phyloP scores from a whole-genome alignment of 2,113 vertebrate genomes.

The Alexandromys fortis region DNA sequence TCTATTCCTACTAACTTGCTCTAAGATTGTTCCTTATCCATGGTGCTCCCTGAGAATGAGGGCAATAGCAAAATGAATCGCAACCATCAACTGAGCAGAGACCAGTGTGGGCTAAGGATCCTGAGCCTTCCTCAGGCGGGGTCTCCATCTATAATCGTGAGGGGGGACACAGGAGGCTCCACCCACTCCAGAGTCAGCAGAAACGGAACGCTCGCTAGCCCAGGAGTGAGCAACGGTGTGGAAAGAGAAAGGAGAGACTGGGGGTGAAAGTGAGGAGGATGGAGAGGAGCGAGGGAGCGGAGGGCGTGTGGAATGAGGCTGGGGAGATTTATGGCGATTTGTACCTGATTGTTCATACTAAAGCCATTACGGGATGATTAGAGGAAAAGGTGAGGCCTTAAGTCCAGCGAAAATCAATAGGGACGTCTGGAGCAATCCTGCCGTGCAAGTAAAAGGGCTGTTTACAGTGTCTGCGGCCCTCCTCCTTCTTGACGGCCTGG shows the following conservation, averaged over 20 bases:
- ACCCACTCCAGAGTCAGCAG: background rate
- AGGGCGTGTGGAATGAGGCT: slow-evolving; percentile 90
- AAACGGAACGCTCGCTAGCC: background rate
- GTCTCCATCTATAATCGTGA: background rate
- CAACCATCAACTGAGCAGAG: background rate
- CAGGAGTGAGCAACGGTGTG: background rate
- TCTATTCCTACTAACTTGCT: background rate
- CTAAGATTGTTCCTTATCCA: background rate
- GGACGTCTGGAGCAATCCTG: slow-evolving; percentile 98
- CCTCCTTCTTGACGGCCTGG: slow-evolving; percentile 78
- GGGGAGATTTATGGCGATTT: slow-evolving; percentile 97
- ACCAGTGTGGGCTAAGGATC: background rate
- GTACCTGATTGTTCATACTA: slow-evolving; percentile 99
- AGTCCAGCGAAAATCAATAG: slow-evolving; percentile 99
- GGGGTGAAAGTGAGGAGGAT: slow-evolving; percentile 83
- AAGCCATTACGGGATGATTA: slow-evolving; percentile 99
- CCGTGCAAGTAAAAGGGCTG: slow-evolving; percentile 89
- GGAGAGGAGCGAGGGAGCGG: slow-evolving; percentile 79
- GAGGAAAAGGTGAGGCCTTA: slow-evolving; percentile 99
- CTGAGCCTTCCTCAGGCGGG: background rate
- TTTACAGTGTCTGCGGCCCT: slow-evolving; percentile 89
- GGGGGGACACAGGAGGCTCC: background rate
- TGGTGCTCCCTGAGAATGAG: fast-evolving
- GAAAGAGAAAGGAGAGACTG: slow-evolving; percentile 68
- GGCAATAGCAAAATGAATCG: background rate